A percentile compares a stretch with the other conserved stretches of the same genome.
phyloP scores from a whole-genome alignment of 2,888 invertebrate species.

The Drosophila affinis region DNA sequence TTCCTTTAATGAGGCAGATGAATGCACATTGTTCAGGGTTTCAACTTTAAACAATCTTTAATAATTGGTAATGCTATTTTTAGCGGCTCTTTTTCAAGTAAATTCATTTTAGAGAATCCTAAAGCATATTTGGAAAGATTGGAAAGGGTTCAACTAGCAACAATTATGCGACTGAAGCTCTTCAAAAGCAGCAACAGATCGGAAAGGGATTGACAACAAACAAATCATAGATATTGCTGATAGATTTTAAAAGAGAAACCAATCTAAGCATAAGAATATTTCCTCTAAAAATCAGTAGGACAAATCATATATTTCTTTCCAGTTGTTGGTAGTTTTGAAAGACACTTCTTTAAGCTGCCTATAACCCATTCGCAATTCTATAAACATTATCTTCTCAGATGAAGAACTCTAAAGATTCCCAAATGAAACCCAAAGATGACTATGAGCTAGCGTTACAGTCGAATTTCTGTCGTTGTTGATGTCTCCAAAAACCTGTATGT shows the following conservation, averaged over 20 bases:
- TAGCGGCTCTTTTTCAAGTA: no score
- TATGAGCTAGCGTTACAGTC: not conserved
- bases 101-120: no score
- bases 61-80: not conserved
- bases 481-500: not conserved
- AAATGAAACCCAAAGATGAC: not conserved
- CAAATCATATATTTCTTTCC: not conserved
- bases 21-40: conserved; percentile 24
- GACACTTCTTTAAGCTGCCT: not conserved
- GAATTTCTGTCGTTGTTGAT: not conserved
- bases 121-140: no score
- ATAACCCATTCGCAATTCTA: not conserved
- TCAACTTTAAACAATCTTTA: conserved; percentile 4
- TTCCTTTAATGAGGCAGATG: conserved; percentile 7
- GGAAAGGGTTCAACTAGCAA: not conserved
- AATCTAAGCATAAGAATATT: no score
- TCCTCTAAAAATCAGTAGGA: no score
- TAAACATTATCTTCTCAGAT: not conserved
- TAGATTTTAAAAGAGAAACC: no score
- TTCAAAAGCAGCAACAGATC: no score
- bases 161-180: no score
- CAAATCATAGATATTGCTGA: not conserved
- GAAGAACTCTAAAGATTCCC: not conserved
- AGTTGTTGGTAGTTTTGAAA: no score
- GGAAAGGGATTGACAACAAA: not conserved